phyloP scores from a whole-genome alignment of 2,797 vertebrate genomes.

The Pangasius djambal region DNA sequence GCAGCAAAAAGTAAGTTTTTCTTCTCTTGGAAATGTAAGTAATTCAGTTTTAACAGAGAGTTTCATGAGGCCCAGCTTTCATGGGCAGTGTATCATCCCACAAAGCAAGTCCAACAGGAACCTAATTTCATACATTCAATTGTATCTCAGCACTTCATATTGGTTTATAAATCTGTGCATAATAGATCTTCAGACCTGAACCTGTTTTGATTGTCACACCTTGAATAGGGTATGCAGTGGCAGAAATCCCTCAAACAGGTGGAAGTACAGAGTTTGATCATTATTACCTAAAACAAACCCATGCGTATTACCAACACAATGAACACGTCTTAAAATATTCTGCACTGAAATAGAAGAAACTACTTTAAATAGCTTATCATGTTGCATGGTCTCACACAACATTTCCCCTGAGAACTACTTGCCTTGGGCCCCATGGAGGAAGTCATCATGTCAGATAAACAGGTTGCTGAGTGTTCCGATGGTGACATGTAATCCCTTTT shows the following conservation, averaged over 20 bases:
- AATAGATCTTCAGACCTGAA: background rate
- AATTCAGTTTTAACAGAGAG: constrained; percentile 4
- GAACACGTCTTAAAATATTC: background rate
- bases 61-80: background rate
- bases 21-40: background rate
- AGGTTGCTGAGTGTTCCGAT: constrained; percentile 35
- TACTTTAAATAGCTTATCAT: constrained; percentile 14
- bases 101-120: background rate
- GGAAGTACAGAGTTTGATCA: background rate
- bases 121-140: background rate
- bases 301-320: background rate
- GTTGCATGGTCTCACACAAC: constrained; percentile 20
- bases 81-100: background rate
- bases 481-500: constrained; percentile 49
- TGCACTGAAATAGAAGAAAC: constrained; percentile 27
- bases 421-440: constrained; percentile 41
- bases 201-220: background rate
- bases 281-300: background rate
- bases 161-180: background rate
- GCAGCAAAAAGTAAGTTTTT: background rate
- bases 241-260: background rate
- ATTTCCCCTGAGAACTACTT: constrained; percentile 3
- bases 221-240: background rate
- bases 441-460: constrained; percentile 54
- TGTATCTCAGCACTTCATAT: background rate